Evolutionary conservation across 92 coral and sea anemone genomes (phyloP).

Genomic region (Siderastrea siderea): DNA sequence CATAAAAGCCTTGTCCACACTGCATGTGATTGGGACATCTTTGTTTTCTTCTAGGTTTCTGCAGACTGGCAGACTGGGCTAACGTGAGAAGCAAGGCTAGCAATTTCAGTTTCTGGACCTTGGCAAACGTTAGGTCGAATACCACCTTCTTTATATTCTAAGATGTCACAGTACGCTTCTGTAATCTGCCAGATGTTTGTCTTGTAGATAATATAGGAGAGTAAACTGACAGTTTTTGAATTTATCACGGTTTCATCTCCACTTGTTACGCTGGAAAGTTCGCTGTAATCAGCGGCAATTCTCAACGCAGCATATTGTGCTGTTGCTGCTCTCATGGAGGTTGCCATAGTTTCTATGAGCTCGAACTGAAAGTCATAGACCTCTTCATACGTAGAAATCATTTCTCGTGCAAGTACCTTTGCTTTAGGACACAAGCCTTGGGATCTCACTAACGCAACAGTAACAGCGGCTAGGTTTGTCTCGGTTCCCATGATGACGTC

Average conservation of each 20-base stretch:
- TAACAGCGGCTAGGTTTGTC: constrained; percentile 1
- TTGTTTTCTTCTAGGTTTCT: constrained; percentile 26
- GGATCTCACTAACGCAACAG: neutral
- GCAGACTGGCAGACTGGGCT: constrained; percentile 38
- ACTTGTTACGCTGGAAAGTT: neutral
- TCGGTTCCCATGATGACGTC: neutral
- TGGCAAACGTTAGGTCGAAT: constrained; percentile 45
- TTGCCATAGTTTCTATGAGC: constrained; percentile 62
- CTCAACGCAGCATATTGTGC: constrained; percentile 40
- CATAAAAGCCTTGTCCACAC: constrained; percentile 28
- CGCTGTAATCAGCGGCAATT: constrained; percentile 34
- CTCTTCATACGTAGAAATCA: constrained; percentile 40
- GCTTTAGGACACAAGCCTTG: constrained; percentile 43
- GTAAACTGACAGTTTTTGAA: neutral
- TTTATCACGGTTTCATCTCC: constrained; percentile 2
- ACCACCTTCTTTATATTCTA: constrained; percentile 60
- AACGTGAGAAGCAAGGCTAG: constrained; percentile 8
- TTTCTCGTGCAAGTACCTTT: constrained; percentile 46
- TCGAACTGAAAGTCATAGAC: constrained; percentile 63
- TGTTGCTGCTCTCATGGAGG: constrained; percentile 39
- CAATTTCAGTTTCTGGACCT: constrained; percentile 23
- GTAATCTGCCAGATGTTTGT: constrained; percentile 33
- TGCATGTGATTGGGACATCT: constrained; percentile 39
- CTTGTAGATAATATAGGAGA: constrained; percentile 33
- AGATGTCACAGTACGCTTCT: constrained; percentile 42